Evolutionary conservation across 2,888 invertebrate species (phyloP), one percentile per base, ranked within the genome.

Genomic region (Euspilapteryx auroguttella): DNA sequence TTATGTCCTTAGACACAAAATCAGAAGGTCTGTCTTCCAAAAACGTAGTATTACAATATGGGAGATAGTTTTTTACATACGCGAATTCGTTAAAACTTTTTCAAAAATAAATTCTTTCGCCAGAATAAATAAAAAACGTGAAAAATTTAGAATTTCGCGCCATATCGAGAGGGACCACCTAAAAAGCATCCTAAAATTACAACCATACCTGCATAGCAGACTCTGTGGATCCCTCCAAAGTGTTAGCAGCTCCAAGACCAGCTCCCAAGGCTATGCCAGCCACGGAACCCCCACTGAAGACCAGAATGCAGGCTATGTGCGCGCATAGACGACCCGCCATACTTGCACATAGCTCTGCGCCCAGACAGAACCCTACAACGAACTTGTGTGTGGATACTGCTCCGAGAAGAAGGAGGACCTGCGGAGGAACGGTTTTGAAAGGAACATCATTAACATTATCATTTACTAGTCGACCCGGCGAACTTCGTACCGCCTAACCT

Each of bases 311-410:
- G 6, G 79, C 38, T 12, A 85, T 59, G 36, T 86, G 81, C 21
- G 63, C 56, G 27, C 75, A 63, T 25, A 66, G 33, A 0, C 55
- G 47, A 0, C 51, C 48, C 0, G 54, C 52, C 12, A 71, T 51
- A 40, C 69, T 78, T n/a, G 77, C 77, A 24, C 79, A 78, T 31
- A 90, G 65, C 55, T 89, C 89, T 1, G 87, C 77, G 1, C 91
- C 90, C 25, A 91, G 71, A 41, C 89, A 90, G 58, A 91, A 89
- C 1, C 86, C 85, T 29, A 91, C 87, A 10, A 90, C 88, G 39
- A 85, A 80, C 62, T 91, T 91, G 63, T 91, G 90, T 3, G 86
- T 84, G 0, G 86, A 81, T 2, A 91, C 86, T 5, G 86, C 89
- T 10, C 76, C 82, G 7, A 84, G 65, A 4, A 84, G 63, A 11